These are phyloP conservation scores for Mylabris sibirica DNA, from an alignment of 2,888 invertebrate species.

Conservation along the genomic window DNA sequence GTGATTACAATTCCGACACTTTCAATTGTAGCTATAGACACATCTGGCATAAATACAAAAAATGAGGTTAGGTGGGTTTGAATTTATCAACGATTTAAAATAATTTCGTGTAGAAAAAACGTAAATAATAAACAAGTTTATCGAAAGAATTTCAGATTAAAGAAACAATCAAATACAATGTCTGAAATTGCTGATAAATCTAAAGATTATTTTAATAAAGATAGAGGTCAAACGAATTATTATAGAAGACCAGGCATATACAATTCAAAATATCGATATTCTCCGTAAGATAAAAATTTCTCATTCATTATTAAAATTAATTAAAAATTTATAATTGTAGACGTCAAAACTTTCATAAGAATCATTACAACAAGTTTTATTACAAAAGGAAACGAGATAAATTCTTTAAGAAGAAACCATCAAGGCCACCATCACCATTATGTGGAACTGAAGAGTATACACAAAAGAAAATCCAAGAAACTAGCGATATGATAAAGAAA, in stretches of 20 bases:
- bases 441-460: constrained; percentile 56
- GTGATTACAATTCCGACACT: too few relatives aligned
- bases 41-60: too few relatives aligned
- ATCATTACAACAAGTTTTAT: neutral
- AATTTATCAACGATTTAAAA: too few relatives aligned
- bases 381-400: neutral
- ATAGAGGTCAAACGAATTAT: neutral
- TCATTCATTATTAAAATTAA: too few relatives aligned
- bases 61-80: too few relatives aligned
- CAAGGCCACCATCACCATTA: constrained; percentile 46
- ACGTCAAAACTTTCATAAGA: neutral
- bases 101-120: too few relatives aligned
- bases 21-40: too few relatives aligned
- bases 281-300: neutral
- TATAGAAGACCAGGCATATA: neutral
- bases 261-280: neutral
- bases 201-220: neutral
- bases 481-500: constrained; percentile 55
- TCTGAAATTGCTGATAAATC: neutral
- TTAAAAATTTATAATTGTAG: neutral
- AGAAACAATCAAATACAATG: neutral
- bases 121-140: too few relatives aligned
- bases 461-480: constrained; percentile 53
- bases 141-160: too few relatives aligned
- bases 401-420: constrained; percentile 12